phyloP scores from a whole-genome alignment of 1,140 invertebrate genomes.

The Nymphalis io region DNA sequence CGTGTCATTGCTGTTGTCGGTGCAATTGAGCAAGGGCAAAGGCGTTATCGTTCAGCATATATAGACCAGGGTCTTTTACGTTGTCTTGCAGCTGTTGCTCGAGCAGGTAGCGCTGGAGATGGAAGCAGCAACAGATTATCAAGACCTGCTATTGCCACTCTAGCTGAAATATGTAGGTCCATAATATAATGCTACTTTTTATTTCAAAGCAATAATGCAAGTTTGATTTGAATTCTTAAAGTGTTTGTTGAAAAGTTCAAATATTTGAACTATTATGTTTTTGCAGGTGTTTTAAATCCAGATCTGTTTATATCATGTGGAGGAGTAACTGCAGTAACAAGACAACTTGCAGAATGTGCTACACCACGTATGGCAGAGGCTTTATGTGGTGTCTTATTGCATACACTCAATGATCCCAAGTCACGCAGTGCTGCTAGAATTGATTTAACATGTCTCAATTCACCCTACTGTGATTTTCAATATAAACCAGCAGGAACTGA shows the following conservation, averaged over 20 bases:
- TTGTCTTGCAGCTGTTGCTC: conserved; percentile 90
- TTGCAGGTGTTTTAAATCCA: conserved; percentile 90
- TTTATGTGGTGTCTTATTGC: conserved; percentile 91
- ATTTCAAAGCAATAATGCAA: too few species aligned
- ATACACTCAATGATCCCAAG: conserved; percentile 92
- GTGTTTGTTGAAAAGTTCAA: too few species aligned
- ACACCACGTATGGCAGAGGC: conserved; percentile 91
- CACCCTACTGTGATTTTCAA: conserved; percentile 96
- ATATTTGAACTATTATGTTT: neutral
- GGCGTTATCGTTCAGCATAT: conserved; percentile 74
- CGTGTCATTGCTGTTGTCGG: conserved; percentile 85
- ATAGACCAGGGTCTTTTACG: conserved; percentile 73
- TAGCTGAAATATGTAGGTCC: conserved; percentile 88
- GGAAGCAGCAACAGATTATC: conserved; percentile 85
- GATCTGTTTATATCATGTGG: conserved; percentile 90
- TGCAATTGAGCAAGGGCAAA: conserved; percentile 82
- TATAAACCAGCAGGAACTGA: conserved; percentile 84
- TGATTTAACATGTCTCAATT: conserved; percentile 91
- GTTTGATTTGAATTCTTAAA: too few species aligned
- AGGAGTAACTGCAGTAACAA: conserved; percentile 90
- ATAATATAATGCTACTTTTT: neutral
- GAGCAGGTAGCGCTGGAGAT: conserved; percentile 81
- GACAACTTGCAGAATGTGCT: conserved; percentile 90
- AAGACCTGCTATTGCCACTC: conserved; percentile 89
- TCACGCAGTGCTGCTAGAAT: conserved; percentile 87